Base-by-base conservation (phyloP, 2,888 invertebrate species). In the Tigriopus californicus region DNA sequence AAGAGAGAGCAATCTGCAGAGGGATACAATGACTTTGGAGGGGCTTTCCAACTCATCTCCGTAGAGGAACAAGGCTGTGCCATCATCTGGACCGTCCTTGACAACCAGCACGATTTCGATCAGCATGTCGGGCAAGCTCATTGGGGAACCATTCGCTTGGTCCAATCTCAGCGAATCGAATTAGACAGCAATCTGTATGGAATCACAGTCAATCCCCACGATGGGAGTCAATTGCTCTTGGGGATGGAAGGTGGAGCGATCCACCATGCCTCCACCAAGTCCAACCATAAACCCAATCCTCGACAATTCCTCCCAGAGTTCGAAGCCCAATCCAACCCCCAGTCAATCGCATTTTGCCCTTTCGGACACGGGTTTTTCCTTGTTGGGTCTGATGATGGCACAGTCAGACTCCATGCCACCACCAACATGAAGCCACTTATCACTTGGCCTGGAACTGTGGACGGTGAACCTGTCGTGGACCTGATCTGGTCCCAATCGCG, bases 81-180 rank as follows among this genome's bases (percentile, higher is more conserved):
- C 41, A 49, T 59, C 42, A 59, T 59, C 12, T 59, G 59, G 59
- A 59, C 59, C 13, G 59, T 59, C 12, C 41, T 59, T 2, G 59
- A 59, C 20, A 24, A n/a, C 15, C 18, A 40, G 24, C 13, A 40
- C 11, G 49, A 58, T 20, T 33, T 12, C 15, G 53, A 59, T 6
- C 33, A 15, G 8, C 24, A 42, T 24, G 20, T 59, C 12, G 59
- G 59, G 13, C 49, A 53, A 10, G 59, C 59, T 12, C 52, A 59
- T 59, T 59, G 59, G 59, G 59, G 59, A 18, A 44, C 24, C 15
- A 22, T 56, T 2, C 4, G 46, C 1, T 12, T 46, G 15, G 56
- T 46, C 1, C 24, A 18, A 25, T 24, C 42, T 20, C 5, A 18
- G 12, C 20, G 22, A 15, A 20, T 56, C 15, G 25, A 42, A 20